Evolutionary conservation across 2,888 invertebrate genomes (phyloP), one percentile per base, ranked within the genome.

Genomic region (Cyclophora punctaria): DNA sequence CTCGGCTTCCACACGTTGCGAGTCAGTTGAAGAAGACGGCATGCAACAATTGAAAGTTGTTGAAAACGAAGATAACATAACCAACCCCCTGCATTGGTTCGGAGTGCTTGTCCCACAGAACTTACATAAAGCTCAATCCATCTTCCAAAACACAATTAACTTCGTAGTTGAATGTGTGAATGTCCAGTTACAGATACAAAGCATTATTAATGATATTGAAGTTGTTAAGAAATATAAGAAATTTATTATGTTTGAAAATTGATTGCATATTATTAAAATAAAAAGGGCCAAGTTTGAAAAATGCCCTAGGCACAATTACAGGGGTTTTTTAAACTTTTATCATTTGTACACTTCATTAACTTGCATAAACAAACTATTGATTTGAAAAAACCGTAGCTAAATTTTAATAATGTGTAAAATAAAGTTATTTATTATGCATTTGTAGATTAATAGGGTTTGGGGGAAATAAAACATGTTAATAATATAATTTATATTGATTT

Each of bases 1-100:
- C 57, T 71, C 78, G 35, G 88, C 88, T 7, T 78, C 79, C 46
- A 74, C 73, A 34, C 53, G 77, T 41, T 85, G 84, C 63, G 71
- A 81, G 57, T 69, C 69, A 4, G 66, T 73, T n/a, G 82, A 84
- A 41, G 84, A 83, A 48, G 78, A 81, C 66, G 81, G 85, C 59
- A 77, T 66, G 57, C 89, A 68, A 73, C 89, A 71, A 67, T 83
- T 65, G 77, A 77, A 77, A 58, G 64, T 83, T 3, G 53, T 75
- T 46, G 78, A 84, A 51, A 80, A 73, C 50, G 62, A 67, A 7
- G 73, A 75, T 20, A 68, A 73, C 46, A 80, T 66, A 47, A 78
- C 72, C 41, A 91, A 97, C 74, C 96, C 97, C 0, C 73, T 96
- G 37, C 92, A 91, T 58, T 96, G 96, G 96, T 97, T 97, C 84